These are phyloP conservation scores for Threskiornis aethiopicus DNA, from an alignment of 2,797 vertebrate genomes.

Conservation along the genomic window DNA sequence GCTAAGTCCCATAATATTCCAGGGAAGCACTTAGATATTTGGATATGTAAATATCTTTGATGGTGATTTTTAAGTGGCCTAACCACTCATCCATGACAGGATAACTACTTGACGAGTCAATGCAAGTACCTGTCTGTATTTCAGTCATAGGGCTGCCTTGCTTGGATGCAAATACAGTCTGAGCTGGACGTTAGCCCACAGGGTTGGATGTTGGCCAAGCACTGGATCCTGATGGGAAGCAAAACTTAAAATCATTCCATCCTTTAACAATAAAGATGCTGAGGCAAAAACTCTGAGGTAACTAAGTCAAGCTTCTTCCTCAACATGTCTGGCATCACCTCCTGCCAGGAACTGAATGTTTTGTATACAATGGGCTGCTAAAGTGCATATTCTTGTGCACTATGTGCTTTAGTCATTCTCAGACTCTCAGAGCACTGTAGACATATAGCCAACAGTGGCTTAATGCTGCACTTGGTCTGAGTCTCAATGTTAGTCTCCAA, in stretches of 20 bases:
- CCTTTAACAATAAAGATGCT: not conserved
- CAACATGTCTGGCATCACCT: not conserved
- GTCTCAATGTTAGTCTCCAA: not conserved
- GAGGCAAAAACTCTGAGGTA: not conserved
- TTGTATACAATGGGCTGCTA: not conserved
- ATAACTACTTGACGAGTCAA: not conserved
- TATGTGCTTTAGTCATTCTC: not conserved
- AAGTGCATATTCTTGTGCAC: not conserved
- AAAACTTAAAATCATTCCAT: not conserved
- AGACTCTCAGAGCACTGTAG: not conserved
- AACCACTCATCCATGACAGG: too few relatives aligned
- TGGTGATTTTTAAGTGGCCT: too few relatives aligned
- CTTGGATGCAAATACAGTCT: not conserved
- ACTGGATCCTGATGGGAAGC: not conserved
- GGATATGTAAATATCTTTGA: too few relatives aligned
- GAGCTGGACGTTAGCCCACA: not conserved
- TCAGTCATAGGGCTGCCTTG: not conserved
- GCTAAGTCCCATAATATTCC: not conserved
- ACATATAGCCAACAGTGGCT: not conserved
- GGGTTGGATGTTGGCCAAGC: not conserved
- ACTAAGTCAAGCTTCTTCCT: not conserved
- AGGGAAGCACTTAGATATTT: not conserved
- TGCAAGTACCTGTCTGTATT: not conserved
- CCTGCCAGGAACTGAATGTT: not conserved
- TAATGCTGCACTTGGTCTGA: fast-evolving